These are phyloP conservation scores for Brachionus rotundiformis DNA, from an alignment of 1,140 invertebrate genomes.

Conservation along the genomic window DNA sequence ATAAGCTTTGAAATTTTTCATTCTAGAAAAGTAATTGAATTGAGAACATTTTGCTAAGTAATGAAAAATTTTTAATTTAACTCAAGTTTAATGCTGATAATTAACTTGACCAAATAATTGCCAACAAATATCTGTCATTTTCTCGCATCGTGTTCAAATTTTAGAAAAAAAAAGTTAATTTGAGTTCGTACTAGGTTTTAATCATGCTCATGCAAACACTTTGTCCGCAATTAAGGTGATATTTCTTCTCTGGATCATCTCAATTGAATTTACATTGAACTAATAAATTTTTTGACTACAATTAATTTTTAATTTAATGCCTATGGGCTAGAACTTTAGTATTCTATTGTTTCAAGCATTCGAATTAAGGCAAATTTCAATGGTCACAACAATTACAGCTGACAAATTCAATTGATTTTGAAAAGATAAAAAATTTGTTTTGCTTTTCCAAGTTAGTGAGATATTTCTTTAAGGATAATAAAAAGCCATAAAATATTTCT, in stretches of 20 bases:
- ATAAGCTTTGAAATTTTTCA: too few species aligned
- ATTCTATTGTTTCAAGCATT: background rate
- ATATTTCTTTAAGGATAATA: background rate
- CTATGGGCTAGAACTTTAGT: background rate
- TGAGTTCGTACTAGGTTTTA: background rate
- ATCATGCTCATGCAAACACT: background rate
- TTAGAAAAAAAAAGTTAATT: background rate
- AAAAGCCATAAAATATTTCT: background rate
- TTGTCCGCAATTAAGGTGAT: background rate
- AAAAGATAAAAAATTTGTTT: constrained; percentile 6
- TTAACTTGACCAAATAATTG: background rate
- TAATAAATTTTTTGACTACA: background rate
- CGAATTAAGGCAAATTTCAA: background rate
- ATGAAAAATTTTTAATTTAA: too few species aligned
- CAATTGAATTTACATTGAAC: background rate
- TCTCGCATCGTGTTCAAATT: background rate
- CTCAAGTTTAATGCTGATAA: background rate
- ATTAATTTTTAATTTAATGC: constrained; percentile 12
- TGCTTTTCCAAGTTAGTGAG: background rate
- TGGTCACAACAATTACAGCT: background rate
- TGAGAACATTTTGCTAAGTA: too few species aligned
- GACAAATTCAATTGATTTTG: background rate
- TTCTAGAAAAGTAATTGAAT: too few species aligned
- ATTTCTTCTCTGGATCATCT: background rate
- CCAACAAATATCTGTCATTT: background rate